Conservation (phyloP, 2,888 invertebrate species). For the Heliconius ethilla region DNA sequence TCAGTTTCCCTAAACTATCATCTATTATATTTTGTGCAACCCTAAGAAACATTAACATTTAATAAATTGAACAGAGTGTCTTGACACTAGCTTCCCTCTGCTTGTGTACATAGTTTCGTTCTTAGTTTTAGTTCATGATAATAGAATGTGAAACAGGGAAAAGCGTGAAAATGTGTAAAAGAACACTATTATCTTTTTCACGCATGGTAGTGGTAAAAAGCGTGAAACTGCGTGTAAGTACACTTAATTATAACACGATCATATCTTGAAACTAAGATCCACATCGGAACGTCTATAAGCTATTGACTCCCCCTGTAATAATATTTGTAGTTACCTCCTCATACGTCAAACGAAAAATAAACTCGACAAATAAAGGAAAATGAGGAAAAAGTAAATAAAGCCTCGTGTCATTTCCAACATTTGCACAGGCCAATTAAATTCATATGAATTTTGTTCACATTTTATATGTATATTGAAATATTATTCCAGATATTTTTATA, state of each 20-base stretch:
- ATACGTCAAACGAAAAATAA: constrained; percentile 36
- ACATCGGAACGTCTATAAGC: not conserved
- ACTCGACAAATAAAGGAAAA: constrained; percentile 28
- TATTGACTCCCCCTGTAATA: constrained; percentile 34
- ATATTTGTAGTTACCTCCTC: constrained; percentile 36
- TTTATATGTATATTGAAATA: not conserved
- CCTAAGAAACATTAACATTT: no score
- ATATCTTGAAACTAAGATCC: constrained; percentile 5
- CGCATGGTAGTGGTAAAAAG: no score
- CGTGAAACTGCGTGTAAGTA: no score
- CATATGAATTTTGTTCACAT: constrained; percentile 6
- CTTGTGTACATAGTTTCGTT: no score
- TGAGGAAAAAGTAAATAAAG: constrained; percentile 28
- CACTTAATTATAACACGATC: not conserved
- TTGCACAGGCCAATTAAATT: constrained; percentile 20
- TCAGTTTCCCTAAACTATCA: no score
- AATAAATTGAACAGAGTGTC: no score
- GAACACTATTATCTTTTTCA: no score
- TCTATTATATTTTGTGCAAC: no score
- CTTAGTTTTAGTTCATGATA: no score
- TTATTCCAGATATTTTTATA: not conserved
- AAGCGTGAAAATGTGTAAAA: no score
- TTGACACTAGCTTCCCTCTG: no score
- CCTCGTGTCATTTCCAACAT: constrained; percentile 21
- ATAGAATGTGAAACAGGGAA: no score